phyloP scores from a whole-genome alignment of 2,797 vertebrate species.

The Pterois miles region DNA sequence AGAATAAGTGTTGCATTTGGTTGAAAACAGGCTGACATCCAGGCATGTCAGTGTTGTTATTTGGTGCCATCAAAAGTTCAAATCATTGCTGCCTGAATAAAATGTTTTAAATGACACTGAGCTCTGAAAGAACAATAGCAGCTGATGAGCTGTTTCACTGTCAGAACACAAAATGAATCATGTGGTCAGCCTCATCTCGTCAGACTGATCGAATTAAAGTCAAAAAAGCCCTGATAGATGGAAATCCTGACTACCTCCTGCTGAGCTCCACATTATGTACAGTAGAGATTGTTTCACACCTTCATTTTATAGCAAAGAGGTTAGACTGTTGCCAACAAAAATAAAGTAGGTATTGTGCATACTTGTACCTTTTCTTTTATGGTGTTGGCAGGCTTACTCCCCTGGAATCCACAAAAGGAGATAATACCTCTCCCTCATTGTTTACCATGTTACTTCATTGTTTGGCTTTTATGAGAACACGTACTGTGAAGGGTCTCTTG shows the following conservation, averaged over 20 bases:
- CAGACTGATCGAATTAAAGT: neutral
- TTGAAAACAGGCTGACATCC: neutral
- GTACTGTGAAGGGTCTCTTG: neutral
- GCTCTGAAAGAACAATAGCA: neutral
- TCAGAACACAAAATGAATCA: neutral
- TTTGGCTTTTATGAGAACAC: neutral
- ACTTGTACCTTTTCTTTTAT: neutral
- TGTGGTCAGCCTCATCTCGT: neutral
- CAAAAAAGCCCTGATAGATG: neutral
- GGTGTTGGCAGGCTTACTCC: neutral
- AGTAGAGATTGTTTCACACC: neutral
- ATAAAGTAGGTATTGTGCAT: too few species aligned
- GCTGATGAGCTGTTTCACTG: neutral
- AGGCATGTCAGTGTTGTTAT: neutral
- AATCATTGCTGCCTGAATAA: neutral
- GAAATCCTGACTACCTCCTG: neutral
- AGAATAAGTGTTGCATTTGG: too few species aligned
- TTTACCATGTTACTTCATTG: neutral
- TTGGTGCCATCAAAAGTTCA: neutral
- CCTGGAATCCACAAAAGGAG: neutral
- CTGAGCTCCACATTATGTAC: neutral
- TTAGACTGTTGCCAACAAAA: neutral
- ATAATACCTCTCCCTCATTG: neutral
- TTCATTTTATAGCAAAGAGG: neutral
- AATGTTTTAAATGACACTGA: neutral